Conservation (phyloP, 2,797 vertebrate genomes). For the Spinus olivaceus region DNA sequence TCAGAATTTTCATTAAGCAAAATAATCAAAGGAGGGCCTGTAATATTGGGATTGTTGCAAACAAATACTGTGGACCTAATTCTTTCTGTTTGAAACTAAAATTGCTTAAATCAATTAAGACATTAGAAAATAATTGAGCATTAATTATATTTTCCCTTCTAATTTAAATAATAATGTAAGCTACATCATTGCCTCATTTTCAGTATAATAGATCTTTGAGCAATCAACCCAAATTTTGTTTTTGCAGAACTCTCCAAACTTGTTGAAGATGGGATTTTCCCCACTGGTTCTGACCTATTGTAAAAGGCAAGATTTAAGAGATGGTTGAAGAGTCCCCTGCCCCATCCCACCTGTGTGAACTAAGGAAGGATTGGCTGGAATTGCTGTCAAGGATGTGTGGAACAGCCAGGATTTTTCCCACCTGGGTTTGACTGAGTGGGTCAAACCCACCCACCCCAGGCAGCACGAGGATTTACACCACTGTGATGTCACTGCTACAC, state of each 20-base stretch:
- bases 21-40: not conserved
- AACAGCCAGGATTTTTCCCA: slow-evolving; percentile 27
- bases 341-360: not conserved
- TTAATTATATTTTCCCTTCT: not conserved
- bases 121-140: not conserved
- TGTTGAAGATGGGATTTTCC: not conserved
- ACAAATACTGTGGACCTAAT: not conserved
- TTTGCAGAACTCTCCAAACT: not conserved
- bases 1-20: slow-evolving; percentile 26
- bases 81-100: not conserved
- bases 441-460: slow-evolving; percentile 13
- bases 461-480: slow-evolving; percentile 14
- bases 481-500: slow-evolving; percentile 19
- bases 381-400: slow-evolving; percentile 44
- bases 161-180: not conserved
- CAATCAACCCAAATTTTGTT: not conserved
- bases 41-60: not conserved
- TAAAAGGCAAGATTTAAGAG: not conserved
- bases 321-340: accelerated
- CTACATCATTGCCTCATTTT: not conserved
- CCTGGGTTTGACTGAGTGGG: slow-evolving; percentile 10
- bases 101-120: not conserved
- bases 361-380: slow-evolving; percentile 7
- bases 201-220: not conserved
- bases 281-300: not conserved